A percentile compares a stretch with the other conserved stretches of the same genome.
These are phyloP conservation scores for Neodiprion fabricii DNA, from an alignment of 1,140 invertebrate genomes.

Conservation along the genomic window DNA sequence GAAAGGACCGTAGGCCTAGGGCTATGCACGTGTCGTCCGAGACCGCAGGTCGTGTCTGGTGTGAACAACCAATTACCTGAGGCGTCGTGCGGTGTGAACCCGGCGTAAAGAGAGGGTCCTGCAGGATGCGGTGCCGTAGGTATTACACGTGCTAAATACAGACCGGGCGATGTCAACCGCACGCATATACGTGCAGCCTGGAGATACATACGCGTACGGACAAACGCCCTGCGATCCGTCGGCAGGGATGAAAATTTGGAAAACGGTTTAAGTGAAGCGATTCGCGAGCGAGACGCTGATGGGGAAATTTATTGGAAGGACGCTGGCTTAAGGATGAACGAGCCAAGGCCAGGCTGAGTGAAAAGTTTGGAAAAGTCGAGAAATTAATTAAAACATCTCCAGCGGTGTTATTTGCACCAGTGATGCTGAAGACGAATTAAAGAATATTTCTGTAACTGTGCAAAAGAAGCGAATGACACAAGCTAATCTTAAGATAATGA, in stretches of 20 bases:
- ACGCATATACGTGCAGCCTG: conserved; percentile 18
- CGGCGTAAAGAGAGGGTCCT: background rate
- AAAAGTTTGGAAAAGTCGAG: too few species aligned
- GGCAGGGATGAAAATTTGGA: conserved; percentile 45
- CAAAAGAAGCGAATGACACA: too few species aligned
- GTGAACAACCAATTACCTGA: conserved; percentile 5
- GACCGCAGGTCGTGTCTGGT: background rate
- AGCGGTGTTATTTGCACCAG: too few species aligned
- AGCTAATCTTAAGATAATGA: too few species aligned
- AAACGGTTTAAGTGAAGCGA: conserved; percentile 50
- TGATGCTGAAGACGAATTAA: too few species aligned
- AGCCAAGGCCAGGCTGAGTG: too few species aligned
- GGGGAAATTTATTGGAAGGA: background rate
- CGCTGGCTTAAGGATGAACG: too few species aligned
- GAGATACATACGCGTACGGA: background rate
- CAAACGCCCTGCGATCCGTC: conserved; percentile 15
- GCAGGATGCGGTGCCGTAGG: background rate
- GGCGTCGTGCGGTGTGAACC: conserved; percentile 1
- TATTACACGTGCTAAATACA: background rate
- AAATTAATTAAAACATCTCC: too few species aligned
- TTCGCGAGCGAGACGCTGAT: conserved; percentile 22
- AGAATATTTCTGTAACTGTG: too few species aligned
- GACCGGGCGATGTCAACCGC: conserved; percentile 39
- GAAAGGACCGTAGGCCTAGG: too few species aligned
- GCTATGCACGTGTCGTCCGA: too few species aligned